Base-by-base conservation (phyloP, 2,888 invertebrate genomes). In the Bursaphelenchus okinawaensis region DNA sequence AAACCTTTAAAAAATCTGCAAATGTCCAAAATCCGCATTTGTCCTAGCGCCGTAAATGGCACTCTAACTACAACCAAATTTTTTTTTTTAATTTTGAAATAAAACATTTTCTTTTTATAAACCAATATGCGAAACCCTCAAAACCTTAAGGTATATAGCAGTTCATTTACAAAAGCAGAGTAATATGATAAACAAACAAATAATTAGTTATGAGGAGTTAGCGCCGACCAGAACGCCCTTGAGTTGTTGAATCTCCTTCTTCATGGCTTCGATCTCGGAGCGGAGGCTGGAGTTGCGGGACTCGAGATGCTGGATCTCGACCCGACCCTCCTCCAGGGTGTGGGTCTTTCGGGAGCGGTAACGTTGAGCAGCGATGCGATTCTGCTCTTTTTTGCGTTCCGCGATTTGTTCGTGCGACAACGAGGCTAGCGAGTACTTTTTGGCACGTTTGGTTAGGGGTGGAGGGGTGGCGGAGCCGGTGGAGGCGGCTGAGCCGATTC, bases 301-400 rank as follows among this genome's bases (percentile, higher is more conserved):
- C 50, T 68, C 66, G 40, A 78, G 72, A 0, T 52, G 55, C 19
- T 60, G 60, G 57, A 67, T 64, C 50, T 76, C 73, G 28, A n/a
- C 29, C 19, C 62, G 58, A 24, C 61, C 72, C 20, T 56, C 61
- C 55, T 71, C 66, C 51, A 71, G 51, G 31, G 71, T 55, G 28
- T 68, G 55, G 22, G 55, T 63, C 9, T 62, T 58, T 20, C 68
- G 60, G 22, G 24, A 60, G 31, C 80, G 75, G 65, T 80, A 78
- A 56, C 76, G 68, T 29, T 74, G 74, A 28, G 78, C 78, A 20
- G 78, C 78, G 23, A 69, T 67, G 55, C 78, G 69, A 70, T 80
- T 80, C 64, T 80, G 80, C 62, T 79, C 74, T 61, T 79, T 76
- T 64, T 80, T 80, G 62, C 80, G 72, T 58, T 73, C 69, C 28